Percentiles rank a stretch among this genome's conserved stretches.
Conservation (phyloP, 2,797 vertebrate genomes). For the Peromyscus nudipes region DNA sequence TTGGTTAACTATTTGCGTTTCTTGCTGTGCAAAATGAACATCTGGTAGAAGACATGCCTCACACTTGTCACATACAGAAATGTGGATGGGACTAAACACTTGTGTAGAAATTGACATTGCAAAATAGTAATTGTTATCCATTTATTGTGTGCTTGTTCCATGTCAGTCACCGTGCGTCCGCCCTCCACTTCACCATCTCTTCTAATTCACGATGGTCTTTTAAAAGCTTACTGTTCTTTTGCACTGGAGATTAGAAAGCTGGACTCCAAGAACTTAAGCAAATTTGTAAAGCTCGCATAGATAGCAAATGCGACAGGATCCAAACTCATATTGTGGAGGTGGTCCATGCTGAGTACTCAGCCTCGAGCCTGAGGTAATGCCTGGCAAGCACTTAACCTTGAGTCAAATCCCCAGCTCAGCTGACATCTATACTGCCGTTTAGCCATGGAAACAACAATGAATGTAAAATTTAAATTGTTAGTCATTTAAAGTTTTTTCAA, state of each 20-base stretch:
- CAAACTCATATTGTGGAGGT: not conserved
- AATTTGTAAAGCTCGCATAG: not conserved
- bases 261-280: not conserved
- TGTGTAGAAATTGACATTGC: not conserved
- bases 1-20: conserved; percentile 26
- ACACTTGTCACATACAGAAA: not conserved
- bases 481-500: not conserved
- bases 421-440: not conserved
- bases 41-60: not conserved
- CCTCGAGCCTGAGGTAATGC: accelerated
- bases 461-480: not conserved
- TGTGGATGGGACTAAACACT: not conserved
- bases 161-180: not conserved
- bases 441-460: not conserved
- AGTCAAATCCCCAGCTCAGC: not conserved
- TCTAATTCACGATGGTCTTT: not conserved
- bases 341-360: not conserved
- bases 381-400: no score
- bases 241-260: not conserved
- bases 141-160: not conserved
- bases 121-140: not conserved
- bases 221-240: not conserved
- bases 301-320: not conserved
- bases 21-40: not conserved
- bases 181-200: not conserved